phyloP scores from a whole-genome alignment of 2,797 vertebrate species.

The Chrysocyon brachyurus region DNA sequence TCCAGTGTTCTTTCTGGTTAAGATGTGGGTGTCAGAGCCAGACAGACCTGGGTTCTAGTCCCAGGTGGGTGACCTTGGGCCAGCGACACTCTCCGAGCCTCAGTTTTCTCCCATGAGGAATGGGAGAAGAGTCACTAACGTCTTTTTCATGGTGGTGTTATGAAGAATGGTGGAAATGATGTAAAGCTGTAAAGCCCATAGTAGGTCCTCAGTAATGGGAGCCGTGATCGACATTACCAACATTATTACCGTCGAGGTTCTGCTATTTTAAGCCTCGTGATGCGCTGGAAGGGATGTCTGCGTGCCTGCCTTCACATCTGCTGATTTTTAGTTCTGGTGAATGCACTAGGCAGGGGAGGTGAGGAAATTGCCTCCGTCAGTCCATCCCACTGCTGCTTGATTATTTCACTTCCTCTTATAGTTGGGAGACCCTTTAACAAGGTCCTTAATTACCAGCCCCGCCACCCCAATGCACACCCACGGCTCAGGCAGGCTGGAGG shows the following conservation, averaged over 20 bases:
- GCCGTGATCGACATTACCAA: fast-evolving
- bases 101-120: neutral
- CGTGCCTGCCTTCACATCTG: fast-evolving
- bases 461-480: neutral
- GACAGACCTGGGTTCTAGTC: neutral
- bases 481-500: neutral
- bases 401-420: neutral
- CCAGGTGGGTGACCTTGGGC: neutral
- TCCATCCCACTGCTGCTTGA: neutral
- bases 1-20: neutral
- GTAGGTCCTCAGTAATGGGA: neutral
- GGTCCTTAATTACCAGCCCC: neutral
- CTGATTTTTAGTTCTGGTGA: neutral
- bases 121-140: neutral
- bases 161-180: neutral
- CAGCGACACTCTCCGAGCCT: neutral
- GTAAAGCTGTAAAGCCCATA: neutral
- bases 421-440: neutral
- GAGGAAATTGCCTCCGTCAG: neutral
- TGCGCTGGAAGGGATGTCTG: neutral
- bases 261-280: neutral
- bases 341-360: neutral
- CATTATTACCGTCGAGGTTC: neutral
- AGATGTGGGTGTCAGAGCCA: neutral
- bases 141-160: neutral